These are phyloP conservation scores for Copidosoma floridanum DNA, from an alignment of 1,140 invertebrate genomes.

Conservation along the genomic window DNA sequence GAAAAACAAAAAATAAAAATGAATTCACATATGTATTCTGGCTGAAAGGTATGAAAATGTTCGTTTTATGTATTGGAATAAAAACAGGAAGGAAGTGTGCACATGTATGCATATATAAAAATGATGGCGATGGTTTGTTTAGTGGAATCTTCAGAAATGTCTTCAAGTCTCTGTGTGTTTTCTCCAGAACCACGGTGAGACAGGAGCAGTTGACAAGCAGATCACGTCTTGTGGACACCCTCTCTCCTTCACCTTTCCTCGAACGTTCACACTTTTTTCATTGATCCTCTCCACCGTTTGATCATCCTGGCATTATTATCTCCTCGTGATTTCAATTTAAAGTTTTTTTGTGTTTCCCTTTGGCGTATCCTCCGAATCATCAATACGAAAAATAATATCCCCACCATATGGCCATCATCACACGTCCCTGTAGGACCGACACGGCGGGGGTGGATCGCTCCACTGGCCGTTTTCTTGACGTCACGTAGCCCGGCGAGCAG, in stretches of 20 bases:
- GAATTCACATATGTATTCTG: too few relatives aligned
- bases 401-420: conserved; percentile 36
- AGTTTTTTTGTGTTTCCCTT: too few relatives aligned
- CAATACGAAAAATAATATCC: too few relatives aligned
- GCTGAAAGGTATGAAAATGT: neutral
- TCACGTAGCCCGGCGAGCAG: conserved; percentile 69
- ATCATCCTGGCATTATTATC: too few relatives aligned
- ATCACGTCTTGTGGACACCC: conserved; percentile 7
- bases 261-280: neutral
- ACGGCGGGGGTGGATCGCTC: conserved; percentile 55
- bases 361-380: too few relatives aligned
- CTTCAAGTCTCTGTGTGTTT: too few relatives aligned
- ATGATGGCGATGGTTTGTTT: conserved; percentile 1
- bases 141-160: conserved; percentile 9
- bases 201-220: neutral
- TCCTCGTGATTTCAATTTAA: too few relatives aligned
- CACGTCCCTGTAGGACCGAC: conserved; percentile 54
- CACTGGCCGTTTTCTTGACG: conserved; percentile 54
- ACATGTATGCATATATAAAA: neutral
- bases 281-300: too few relatives aligned
- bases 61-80: neutral
- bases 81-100: neutral
- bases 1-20: neutral
- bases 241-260: neutral
- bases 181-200: conserved; percentile 1